phyloP scores from a whole-genome alignment of 2,797 vertebrate species.

The Pseudochirops corinnae region DNA sequence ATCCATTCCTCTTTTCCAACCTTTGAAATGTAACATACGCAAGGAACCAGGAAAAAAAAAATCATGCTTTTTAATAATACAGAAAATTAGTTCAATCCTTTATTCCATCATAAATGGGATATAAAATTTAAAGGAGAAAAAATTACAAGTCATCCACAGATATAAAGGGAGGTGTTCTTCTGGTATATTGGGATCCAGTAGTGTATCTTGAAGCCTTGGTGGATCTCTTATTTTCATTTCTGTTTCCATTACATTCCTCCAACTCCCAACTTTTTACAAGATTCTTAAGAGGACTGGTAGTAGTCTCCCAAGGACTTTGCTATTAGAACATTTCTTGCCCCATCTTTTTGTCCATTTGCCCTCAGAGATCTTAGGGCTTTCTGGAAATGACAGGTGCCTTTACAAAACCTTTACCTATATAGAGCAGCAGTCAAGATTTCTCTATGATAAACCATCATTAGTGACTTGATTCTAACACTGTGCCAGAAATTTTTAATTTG shows the following conservation, averaged over 20 bases:
- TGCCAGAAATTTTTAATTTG: not conserved
- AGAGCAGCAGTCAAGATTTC: not conserved
- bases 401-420: not conserved
- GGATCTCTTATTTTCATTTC: not conserved
- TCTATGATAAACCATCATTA: not conserved
- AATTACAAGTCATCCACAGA: not conserved
- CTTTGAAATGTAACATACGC: not conserved
- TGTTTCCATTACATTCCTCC: not conserved
- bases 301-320: not conserved
- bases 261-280: not conserved
- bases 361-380: fast-evolving
- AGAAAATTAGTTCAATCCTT: not conserved
- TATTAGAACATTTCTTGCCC: not conserved
- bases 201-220: not conserved
- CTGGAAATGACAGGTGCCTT: fast-evolving
- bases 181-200: not conserved
- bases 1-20: not conserved
- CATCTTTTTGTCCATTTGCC: not conserved
- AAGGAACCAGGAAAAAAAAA: not conserved
- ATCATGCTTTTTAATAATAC: not conserved
- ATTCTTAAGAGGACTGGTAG: fast-evolving
- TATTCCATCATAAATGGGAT: not conserved
- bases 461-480: not conserved
- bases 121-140: not conserved
- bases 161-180: not conserved